Evolutionary conservation across 2,797 vertebrate species (phyloP), one percentile per base, ranked within the genome.

Genomic region (Lophotriccus pileatus): DNA sequence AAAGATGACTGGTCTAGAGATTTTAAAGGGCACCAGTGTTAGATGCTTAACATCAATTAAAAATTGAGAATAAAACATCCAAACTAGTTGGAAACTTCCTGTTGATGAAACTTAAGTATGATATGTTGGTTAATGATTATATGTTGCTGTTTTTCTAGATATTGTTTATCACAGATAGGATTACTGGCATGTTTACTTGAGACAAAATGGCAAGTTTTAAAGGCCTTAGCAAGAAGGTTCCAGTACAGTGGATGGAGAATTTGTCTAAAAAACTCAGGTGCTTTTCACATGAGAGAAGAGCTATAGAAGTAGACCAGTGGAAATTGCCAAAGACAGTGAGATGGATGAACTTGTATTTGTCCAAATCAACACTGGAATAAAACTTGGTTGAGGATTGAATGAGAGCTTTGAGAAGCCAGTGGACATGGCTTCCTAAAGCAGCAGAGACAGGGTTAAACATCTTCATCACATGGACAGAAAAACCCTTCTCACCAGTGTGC

Each of bases 181-280:
- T 39, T 76, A 43, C 14, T 46, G 34, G 28, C 25, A 16, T 32
- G 28, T 32, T 27, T 25, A 41, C 14, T 44, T 30, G 19, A 62
- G 37, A 47, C 16, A 72, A 76, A 89, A 25, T 34, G 73, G 11
- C 14, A 53, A 50, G 43, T 69, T 84, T 25, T 2, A 68, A 43
- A 62, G 58, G 43, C 12, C 22, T 75, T 56, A 37, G 64, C 19
- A 43, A n/a, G 23, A 50, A 50, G 4, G 6, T 44, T 62, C 39
- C 28, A 37, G 36, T 44, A 32, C 2, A 52, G 23, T 16, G 17
- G 28, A 32, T 68, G 28, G 20, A 67, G 55, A 58, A 56, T 3
- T 74, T 0, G 0, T 52, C 25, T 19, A 56, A 77, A 41, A 39
- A 59, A 7, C 3, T 44, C 3, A 20, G 10, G 4, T 70, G 24